phyloP scores from a whole-genome alignment of 1,140 invertebrate genomes.

The Olivierus martensii region DNA sequence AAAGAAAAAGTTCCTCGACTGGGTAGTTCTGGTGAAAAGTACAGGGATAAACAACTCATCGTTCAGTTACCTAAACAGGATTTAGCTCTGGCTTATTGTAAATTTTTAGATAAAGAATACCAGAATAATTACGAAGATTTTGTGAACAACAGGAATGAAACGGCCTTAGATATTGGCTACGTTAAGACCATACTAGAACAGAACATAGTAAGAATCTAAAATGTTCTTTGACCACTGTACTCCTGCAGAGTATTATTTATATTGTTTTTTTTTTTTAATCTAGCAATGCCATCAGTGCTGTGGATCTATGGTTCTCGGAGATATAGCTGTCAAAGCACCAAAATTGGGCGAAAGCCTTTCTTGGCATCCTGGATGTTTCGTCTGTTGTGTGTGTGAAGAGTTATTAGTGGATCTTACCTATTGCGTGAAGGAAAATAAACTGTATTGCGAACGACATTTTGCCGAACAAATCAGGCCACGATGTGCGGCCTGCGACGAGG shows the following conservation, averaged over 20 bases:
- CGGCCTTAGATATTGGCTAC: conserved; percentile 83
- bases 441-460: conserved; percentile 88
- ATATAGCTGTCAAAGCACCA: conserved; percentile 52
- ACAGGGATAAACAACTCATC: conserved; percentile 66
- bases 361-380: conserved; percentile 81
- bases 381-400: conserved; percentile 67
- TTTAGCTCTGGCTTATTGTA: conserved; percentile 71
- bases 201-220: conserved; percentile 30
- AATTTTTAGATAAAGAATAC: conserved; percentile 59
- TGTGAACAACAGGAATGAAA: conserved; percentile 78
- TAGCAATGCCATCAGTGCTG: conserved; percentile 50
- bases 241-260: too few species aligned
- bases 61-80: conserved; percentile 90
- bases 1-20: conserved; percentile 58
- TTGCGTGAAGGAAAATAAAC: conserved; percentile 65
- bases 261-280: conserved; percentile 6
- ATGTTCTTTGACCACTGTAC: too few species aligned
- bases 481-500: conserved; percentile 89
- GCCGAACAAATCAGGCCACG: conserved; percentile 81
- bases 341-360: conserved; percentile 48
- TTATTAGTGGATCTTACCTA: conserved; percentile 84
- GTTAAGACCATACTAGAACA: conserved; percentile 40
- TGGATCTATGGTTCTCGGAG: conserved; percentile 42
- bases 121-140: conserved; percentile 72
- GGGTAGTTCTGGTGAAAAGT: conserved; percentile 58